Evolutionary conservation across 1,140 invertebrate genomes (phyloP).

Genomic region (Spodoptera frugiperda): DNA sequence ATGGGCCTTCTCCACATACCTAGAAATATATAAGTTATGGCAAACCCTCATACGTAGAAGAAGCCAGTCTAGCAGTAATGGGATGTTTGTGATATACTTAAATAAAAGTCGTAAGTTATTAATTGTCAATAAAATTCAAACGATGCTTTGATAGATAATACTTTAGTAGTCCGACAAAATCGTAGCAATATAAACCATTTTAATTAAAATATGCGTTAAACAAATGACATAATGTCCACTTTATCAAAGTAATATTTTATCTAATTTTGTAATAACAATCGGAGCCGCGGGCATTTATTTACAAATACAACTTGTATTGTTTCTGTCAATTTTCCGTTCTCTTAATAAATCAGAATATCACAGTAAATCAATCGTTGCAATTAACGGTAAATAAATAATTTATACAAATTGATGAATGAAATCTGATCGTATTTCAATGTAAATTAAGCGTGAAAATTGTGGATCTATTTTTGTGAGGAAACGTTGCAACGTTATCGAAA

Average conservation of each 20-base stretch:
- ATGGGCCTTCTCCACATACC: no score
- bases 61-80: no score
- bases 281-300: constrained; percentile 13
- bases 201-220: constrained; percentile 8
- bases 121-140: no score
- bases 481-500: no score
- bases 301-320: constrained; percentile 37
- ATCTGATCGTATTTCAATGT: background rate
- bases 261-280: constrained; percentile 32
- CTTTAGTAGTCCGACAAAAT: no score
- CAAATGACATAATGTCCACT: constrained; percentile 25
- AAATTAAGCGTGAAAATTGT: background rate
- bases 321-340: constrained; percentile 38
- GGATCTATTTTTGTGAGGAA: background rate
- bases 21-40: no score
- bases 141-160: no score
- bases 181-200: background rate
- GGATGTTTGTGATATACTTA: no score
- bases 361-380: constrained; percentile 17
- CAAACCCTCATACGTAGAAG: no score
- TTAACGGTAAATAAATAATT: constrained; percentile 21
- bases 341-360: constrained; percentile 21
- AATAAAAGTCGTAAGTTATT: no score
- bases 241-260: constrained; percentile 31
- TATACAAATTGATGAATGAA: background rate